Percentiles rank a stretch among this genome's conserved stretches.
Conservation (phyloP, 2,888 invertebrate genomes). For the Caenorhabditis imperialis region DNA sequence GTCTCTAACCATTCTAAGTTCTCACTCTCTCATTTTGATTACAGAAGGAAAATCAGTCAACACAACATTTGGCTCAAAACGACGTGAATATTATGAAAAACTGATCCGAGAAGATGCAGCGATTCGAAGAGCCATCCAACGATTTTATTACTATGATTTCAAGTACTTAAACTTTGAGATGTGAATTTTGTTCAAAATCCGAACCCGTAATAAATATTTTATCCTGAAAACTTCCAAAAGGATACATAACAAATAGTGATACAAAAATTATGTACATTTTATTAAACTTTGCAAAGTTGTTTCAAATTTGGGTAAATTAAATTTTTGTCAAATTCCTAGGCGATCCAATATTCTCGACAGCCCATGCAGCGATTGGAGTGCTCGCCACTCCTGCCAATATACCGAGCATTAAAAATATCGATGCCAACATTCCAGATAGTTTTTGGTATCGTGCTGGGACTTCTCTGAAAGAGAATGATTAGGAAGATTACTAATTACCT, state of each 20-base stretch:
- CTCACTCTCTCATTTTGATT: too few species aligned
- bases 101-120: constrained; percentile 24
- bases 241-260: too few species aligned
- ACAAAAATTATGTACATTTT: too few species aligned
- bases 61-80: constrained; percentile 20
- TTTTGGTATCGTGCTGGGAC: constrained; percentile 60
- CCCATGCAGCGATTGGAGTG: constrained; percentile 57
- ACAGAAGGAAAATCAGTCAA: constrained; percentile 25
- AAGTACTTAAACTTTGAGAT: too few species aligned
- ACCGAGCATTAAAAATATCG: constrained; percentile 61
- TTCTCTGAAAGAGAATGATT: constrained; percentile 35
- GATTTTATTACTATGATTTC: constrained; percentile 48
- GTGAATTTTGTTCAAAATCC: too few species aligned
- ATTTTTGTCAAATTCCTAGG: constrained; percentile 5
- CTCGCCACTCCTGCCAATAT: constrained; percentile 58
- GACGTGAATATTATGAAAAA: constrained; percentile 14
- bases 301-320: too few species aligned
- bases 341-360: constrained; percentile 39
- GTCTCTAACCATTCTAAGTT: too few species aligned
- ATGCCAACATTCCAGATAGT: constrained; percentile 61
- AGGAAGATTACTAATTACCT: too few species aligned
- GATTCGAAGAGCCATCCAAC: constrained; percentile 20
- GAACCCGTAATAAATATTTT: too few species aligned
- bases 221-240: too few species aligned
- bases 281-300: too few species aligned